phyloP scores from a whole-genome alignment of 2,888 invertebrate genomes.

The Exocentrus adspersus region DNA sequence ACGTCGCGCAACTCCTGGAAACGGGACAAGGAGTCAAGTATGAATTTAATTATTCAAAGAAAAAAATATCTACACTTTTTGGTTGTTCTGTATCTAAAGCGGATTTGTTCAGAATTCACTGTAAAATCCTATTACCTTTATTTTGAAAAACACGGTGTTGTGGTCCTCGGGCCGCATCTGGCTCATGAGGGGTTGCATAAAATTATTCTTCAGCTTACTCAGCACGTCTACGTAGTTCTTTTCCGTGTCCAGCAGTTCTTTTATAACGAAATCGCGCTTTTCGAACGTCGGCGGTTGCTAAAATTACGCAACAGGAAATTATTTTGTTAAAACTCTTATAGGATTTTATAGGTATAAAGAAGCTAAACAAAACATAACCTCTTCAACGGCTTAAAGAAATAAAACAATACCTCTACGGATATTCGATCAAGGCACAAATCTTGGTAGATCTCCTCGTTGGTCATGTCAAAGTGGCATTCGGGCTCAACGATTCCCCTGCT shows the following conservation, averaged over 20 bases:
- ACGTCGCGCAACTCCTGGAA: conserved; percentile 84
- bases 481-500: conserved; percentile 48
- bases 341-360: neutral
- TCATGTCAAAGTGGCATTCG: conserved; percentile 60
- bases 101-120: no score
- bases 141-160: conserved; percentile 86
- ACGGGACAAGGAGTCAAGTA: conserved; percentile 24
- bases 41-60: no score
- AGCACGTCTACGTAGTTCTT: conserved; percentile 96
- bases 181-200: conserved; percentile 77
- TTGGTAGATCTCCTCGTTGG: conserved; percentile 94
- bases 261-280: conserved; percentile 92
- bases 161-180: conserved; percentile 80
- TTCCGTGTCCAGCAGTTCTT: conserved; percentile 96
- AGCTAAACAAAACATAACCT: no score
- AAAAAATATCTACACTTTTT: no score
- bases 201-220: conserved; percentile 82
- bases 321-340: no score
- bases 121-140: no score
- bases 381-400: no score
- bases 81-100: no score
- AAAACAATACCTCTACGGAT: conserved; percentile 55
- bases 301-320: conserved; percentile 11
- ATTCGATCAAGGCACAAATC: conserved; percentile 81
- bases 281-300: conserved; percentile 67